Conservation (phyloP, 2,797 vertebrate species). For the Mormyrops attenuatus region DNA sequence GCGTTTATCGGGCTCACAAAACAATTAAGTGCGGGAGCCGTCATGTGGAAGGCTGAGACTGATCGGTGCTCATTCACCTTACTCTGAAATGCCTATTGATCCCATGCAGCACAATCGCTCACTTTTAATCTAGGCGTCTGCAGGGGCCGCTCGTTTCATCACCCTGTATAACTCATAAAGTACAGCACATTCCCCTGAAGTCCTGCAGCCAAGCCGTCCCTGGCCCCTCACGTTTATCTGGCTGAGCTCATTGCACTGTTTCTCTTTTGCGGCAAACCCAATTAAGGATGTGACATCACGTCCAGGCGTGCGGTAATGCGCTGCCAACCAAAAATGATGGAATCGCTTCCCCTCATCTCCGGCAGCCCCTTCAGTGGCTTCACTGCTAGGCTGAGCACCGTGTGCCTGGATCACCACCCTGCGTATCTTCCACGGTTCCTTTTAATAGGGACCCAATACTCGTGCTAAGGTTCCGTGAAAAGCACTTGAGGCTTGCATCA, state of each 20-base stretch:
- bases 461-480: not conserved
- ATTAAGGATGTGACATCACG: conserved; percentile 46
- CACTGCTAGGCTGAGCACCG: not conserved
- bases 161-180: conserved; percentile 37
- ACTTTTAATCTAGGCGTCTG: conserved; percentile 45
- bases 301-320: conserved; percentile 36
- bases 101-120: conserved; percentile 32
- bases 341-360: conserved; percentile 28
- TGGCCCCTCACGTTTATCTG: conserved; percentile 31
- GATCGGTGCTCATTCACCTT: conserved; percentile 34
- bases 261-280: conserved; percentile 40
- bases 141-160: conserved; percentile 42
- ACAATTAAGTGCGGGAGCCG: conserved; percentile 24
- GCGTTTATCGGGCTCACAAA: conserved; percentile 12
- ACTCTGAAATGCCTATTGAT: conserved; percentile 38
- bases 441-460: not conserved
- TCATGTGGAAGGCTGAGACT: conserved; percentile 30
- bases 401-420: not conserved
- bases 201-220: conserved; percentile 34
- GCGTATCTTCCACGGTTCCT: not conserved
- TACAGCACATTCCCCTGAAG: conserved; percentile 26
- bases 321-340: conserved; percentile 29
- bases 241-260: conserved; percentile 45
- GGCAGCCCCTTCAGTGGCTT: not conserved
- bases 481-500: not conserved